Base-by-base conservation (phyloP, 2,797 vertebrate species). In the Squalus acanthias region DNA sequence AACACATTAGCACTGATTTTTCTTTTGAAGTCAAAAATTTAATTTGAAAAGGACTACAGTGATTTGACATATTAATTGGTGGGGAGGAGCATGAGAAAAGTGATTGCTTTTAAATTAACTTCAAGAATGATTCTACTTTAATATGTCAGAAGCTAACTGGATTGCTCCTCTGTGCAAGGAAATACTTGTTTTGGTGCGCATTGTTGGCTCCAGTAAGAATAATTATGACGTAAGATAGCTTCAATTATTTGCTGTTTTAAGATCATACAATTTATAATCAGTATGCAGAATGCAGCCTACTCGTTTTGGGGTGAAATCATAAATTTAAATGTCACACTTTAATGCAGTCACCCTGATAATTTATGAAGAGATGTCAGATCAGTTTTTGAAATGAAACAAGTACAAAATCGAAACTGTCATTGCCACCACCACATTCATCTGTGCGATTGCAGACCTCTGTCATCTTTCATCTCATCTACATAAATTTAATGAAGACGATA, bases 391-490 rank as follows among this genome's bases (percentile, higher is more conserved):
- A 96, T 76, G 74, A 97, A 95, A 96, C 97, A 97, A 97, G 97
- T 97, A 57, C 96, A 97, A 97, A 98, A 96, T 10, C 96, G 96
- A 97, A 97, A 96, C 57, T 98, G 98, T 98, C 98, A 96, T 53
- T 88, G 96, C 97, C 97, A 96, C 96, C 97, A 97, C 65, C 97
- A 97, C 97, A 96, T 87, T 96, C 96, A 97, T 96, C 96, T 96
- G 96, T 96, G 97, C 96, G 79, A 82, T 63, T 95, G 95, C 96
- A 96, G 70, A 93, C 97, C 97, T 97, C 96, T 97, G 97, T 98
- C 98, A 97, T 96, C 95, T 97, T 96, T 97, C 97, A 98, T 98
- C 50, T 97, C 67, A 96, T 97, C 97, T 96, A 97, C 97, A 97
- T 97, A 93, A 60, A 92, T 65, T 96, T 97, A 97, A 96, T 96